phyloP scores from a whole-genome alignment of 2,797 vertebrate species.

The Poecilia gillii region DNA sequence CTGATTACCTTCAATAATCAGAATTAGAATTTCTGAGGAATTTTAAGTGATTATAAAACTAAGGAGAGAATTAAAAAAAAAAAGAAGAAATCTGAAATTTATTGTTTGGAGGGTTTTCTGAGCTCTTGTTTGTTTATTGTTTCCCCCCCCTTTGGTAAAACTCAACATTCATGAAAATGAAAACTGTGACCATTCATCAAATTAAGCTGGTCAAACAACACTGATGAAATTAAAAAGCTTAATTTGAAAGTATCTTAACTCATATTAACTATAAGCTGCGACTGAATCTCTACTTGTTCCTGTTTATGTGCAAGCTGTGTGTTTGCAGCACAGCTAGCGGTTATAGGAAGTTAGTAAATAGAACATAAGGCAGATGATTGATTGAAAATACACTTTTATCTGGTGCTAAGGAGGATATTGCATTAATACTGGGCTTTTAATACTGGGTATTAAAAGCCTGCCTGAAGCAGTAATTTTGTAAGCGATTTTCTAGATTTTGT shows the following conservation, averaged over 20 bases:
- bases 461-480: not conserved
- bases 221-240: not conserved
- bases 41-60: not conserved
- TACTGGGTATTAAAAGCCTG: not conserved
- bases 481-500: not conserved
- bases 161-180: not conserved
- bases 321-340: not conserved
- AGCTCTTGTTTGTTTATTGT: not conserved
- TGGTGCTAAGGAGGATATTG: not conserved
- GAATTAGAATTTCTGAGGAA: not conserved
- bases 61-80: not conserved
- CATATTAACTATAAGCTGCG: not conserved
- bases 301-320: not conserved
- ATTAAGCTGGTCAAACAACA: not conserved
- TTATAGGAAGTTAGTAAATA: not conserved
- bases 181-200: not conserved
- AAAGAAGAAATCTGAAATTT: not conserved
- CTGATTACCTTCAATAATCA: not conserved
- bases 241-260: not conserved
- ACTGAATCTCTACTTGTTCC: not conserved
- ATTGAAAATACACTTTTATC: not conserved
- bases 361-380: not conserved
- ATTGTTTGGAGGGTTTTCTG: not conserved
- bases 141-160: not conserved
- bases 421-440: not conserved